A percentile compares a stretch with the other conserved stretches of the same genome.
phyloP scores from a whole-genome alignment of 2,113 vertebrate genomes.

The Penelope pileata region DNA sequence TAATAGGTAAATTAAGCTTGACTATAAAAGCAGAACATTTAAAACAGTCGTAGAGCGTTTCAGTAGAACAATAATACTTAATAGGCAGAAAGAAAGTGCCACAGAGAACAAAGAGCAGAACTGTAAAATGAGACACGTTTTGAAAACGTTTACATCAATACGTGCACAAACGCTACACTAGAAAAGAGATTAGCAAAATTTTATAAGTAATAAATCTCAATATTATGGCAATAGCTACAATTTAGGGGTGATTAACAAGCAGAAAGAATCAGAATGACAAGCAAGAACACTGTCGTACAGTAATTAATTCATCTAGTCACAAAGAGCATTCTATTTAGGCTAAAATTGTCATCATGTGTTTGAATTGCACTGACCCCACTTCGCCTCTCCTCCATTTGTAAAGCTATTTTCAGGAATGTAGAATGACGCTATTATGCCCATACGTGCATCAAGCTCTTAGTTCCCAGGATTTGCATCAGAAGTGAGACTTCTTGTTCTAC shows the following conservation, averaged over 20 bases:
- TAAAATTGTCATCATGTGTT: conserved; percentile 66
- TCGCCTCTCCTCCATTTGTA: conserved; percentile 71
- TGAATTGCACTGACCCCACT: conserved; percentile 70
- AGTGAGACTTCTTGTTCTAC: conserved; percentile 54
- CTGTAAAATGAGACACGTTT: background rate
- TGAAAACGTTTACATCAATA: background rate
- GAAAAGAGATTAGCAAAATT: background rate
- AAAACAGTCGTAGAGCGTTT: conserved; percentile 2
- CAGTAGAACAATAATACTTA: background rate
- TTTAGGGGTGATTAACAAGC: conserved; percentile 71
- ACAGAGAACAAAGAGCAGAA: background rate
- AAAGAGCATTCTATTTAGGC: conserved; percentile 67
- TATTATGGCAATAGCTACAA: conserved; percentile 48
- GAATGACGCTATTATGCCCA: conserved; percentile 68
- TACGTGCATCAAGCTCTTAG: conserved; percentile 8
- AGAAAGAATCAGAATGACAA: conserved; percentile 72
- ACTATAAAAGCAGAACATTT: conserved; percentile 4
- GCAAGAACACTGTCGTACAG: conserved; percentile 70
- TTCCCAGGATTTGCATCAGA: conserved; percentile 72
- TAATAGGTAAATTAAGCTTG: background rate
- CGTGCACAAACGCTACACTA: background rate
- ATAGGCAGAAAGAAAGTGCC: background rate
- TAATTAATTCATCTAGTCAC: conserved; percentile 71
- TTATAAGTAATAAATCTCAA: conserved; percentile 44
- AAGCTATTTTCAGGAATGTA: conserved; percentile 71